phyloP scores from a whole-genome alignment of 2,113 vertebrate genomes.

The Rhizomys pruinosus region DNA sequence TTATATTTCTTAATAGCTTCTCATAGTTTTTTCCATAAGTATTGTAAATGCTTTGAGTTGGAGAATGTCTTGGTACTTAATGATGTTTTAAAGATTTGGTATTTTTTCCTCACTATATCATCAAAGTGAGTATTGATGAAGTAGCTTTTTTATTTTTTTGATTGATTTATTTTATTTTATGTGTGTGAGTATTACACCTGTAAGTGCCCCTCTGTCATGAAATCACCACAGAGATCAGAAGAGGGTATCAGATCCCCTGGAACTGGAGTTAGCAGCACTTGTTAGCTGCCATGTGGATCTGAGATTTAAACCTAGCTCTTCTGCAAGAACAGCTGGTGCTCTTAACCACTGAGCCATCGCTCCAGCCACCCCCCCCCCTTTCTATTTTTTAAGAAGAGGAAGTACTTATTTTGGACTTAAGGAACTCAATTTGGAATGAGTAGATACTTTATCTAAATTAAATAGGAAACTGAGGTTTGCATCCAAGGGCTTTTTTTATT shows the following conservation, averaged over 20 bases:
- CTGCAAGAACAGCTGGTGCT: no score
- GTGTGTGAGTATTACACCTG: no score
- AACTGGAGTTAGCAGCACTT: no score
- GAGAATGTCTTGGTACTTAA: not conserved
- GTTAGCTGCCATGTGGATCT: no score
- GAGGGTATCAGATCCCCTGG: no score
- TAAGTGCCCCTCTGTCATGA: no score
- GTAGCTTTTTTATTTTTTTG: not conserved
- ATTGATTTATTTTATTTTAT: no score
- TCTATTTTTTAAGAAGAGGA: no score
- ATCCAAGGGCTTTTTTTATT: not conserved
- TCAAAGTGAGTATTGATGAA: not conserved
- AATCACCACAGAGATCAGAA: no score
- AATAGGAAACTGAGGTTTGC: not conserved
- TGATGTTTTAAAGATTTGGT: slow-evolving; percentile 3
- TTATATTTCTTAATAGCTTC: slow-evolving; percentile 30
- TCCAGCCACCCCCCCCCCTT: no score
- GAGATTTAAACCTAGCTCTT: no score
- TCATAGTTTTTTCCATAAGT: not conserved
- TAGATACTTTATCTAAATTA: not conserved
- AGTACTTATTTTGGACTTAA: not conserved
- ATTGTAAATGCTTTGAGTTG: not conserved
- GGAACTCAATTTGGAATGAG: not conserved
- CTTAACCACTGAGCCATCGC: no score
- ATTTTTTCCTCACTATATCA: not conserved